Evolutionary conservation across 1,140 invertebrate species (phyloP), one percentile per base, ranked within the genome.

Genomic region (Leptoteleia sp.): DNA sequence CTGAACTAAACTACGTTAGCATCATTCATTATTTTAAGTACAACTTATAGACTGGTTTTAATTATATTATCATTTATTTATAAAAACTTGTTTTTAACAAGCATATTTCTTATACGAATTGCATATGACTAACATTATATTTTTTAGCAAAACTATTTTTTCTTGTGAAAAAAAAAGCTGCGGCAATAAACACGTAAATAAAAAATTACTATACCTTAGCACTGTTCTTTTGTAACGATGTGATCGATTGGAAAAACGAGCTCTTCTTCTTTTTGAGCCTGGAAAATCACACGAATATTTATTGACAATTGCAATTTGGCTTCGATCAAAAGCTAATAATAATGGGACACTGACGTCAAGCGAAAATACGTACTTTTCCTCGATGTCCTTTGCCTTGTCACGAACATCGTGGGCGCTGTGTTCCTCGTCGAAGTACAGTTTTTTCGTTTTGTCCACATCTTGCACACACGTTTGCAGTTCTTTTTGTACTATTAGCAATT

Each of bases 201-300:
- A n/a, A n/a, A n/a, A 22, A 7, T 45, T 0, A 48, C n/a, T 38
- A 22, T 81, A 98, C 97, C 91, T 98, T 97, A 0, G 96, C 96
- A 90, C 96, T 98, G 86, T 97, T 98, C 90, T 98, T 97, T 88
- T 98, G 97, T 76, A 99, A 91, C 43, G 96, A 97, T 8, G 97
- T 96, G 77, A 98, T 96, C 0, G 97, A 98, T 87, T 97, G 96
- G 89, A 99, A 99, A 88, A 99, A 96, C 1, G 96, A 96, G 19
- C 96, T 96, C 82, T 98, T 98, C 90, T 98, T 98, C 91, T 96
- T 97, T 91, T 98, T 98, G 62, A 98, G 89, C 88, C 95, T 97
- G 88, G 33, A 91, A 89, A 25, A 13, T 13, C 0, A 9, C 25
- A 86, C 8, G 1, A 31, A 19, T 31, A 5, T 11, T 54, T 4